Evolutionary conservation across 1,140 invertebrate species (phyloP).

Genomic region (Pseudomyrmex cubaensis): DNA sequence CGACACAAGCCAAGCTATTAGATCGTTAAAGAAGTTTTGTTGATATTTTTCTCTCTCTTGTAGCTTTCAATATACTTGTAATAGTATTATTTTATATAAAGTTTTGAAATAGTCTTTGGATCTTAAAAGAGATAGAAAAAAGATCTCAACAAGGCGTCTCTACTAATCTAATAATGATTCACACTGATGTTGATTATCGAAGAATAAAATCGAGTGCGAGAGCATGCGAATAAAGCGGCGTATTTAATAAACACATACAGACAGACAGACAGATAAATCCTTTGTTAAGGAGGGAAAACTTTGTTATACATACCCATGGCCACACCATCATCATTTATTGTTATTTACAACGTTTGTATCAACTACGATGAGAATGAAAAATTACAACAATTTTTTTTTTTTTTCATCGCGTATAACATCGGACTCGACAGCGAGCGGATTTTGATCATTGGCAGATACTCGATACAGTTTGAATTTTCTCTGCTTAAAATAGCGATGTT

Average conservation of each 20-base stretch:
- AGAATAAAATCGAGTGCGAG: conserved; percentile 40
- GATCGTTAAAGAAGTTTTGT: conserved; percentile 34
- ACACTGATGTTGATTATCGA: conserved; percentile 30
- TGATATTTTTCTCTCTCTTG: background rate
- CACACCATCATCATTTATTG: conserved; percentile 85
- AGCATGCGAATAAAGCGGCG: conserved; percentile 63
- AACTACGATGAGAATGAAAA: conserved; percentile 35
- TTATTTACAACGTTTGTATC: conserved; percentile 80
- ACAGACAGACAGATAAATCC: conserved; percentile 11
- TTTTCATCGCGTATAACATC: conserved; percentile 17
- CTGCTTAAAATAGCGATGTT: conserved; percentile 67
- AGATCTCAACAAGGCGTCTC: conserved; percentile 3
- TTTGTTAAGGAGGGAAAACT: conserved; percentile 65
- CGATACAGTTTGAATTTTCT: conserved; percentile 84
- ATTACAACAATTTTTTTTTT: conserved; percentile 33
- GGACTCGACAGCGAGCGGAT: conserved; percentile 68
- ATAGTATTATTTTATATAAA: no score
- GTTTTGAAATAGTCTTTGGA: background rate
- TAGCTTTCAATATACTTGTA: no score
- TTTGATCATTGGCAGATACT: conserved; percentile 62
- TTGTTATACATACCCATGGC: conserved; percentile 84
- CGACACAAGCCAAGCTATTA: conserved; percentile 42
- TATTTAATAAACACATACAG: conserved; percentile 46
- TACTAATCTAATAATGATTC: conserved; percentile 28
- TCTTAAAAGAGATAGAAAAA: background rate